phyloP scores from a whole-genome alignment of 2,113 vertebrate species.

The Opisthocomus hoazin region DNA sequence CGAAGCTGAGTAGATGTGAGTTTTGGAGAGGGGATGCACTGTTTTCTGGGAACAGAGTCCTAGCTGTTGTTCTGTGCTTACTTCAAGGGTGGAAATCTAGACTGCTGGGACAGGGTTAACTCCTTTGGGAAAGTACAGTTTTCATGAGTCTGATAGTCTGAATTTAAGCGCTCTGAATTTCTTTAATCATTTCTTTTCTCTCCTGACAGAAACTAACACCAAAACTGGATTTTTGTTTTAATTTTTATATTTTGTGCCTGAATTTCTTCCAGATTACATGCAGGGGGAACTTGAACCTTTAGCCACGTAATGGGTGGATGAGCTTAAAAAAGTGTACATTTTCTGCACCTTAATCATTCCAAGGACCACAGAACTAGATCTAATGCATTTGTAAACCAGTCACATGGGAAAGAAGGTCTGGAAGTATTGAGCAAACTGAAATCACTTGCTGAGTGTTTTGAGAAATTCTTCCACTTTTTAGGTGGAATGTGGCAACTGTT shows the following conservation, averaged over 20 bases:
- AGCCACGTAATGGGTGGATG: not conserved
- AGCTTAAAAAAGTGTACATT: not conserved
- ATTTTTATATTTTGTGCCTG: not conserved
- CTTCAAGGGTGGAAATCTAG: not conserved
- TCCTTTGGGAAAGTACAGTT: not conserved
- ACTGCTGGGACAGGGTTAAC: not conserved
- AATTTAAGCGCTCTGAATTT: not conserved
- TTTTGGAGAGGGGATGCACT: not conserved
- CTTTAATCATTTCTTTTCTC: not conserved
- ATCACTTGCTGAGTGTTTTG: not conserved
- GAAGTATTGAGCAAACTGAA: not conserved
- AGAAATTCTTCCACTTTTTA: conserved; percentile 32
- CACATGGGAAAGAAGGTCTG: not conserved
- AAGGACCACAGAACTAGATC: not conserved
- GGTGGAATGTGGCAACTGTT: conserved; percentile 21
- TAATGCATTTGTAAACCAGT: not conserved
- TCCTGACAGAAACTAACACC: not conserved
- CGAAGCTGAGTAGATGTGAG: not conserved
- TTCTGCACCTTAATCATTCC: not conserved
- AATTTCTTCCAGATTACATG: not conserved
- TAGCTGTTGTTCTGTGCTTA: not conserved
- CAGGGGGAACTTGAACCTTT: not conserved
- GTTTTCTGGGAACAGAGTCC: not conserved
- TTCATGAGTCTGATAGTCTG: not conserved
- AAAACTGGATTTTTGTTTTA: not conserved